Evolutionary conservation across 2,797 vertebrate genomes (phyloP), one percentile per base, ranked within the genome.

Genomic region (Spea hammondii): DNA sequence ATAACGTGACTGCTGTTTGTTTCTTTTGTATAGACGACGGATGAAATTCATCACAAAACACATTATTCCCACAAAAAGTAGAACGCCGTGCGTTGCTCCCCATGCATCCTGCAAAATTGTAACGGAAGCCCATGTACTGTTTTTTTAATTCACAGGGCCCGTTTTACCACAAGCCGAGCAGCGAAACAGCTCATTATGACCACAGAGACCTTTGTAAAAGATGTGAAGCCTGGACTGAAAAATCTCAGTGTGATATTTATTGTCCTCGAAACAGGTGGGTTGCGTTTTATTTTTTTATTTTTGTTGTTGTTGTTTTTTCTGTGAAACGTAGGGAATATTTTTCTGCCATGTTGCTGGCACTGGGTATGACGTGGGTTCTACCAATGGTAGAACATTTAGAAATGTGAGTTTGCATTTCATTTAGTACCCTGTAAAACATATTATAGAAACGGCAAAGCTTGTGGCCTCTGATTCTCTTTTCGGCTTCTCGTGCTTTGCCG

Each of bases 181-280:
- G n/a, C 51, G 5, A 8, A 48, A 14, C 47, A 67, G 47, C 5
- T 70, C 57, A 89, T 84, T 82, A 90, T 94, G 91, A 92, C 92
- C 79, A 93, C 93, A 7, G 94, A 95, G 86, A 95, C 93, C 46
- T 88, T 89, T 77, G 93, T 95, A 67, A 95, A 95, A 85, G 94
- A 95, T 84, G 92, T 95, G 59, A 95, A 95, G 80, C 91, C 94
- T 0, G 94, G 94, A 72, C 91, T 94, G 65, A 95, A 95, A 88
- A 95, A 95, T 76, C 87, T 95, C 65, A 95, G 93, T 79, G 90
- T 95, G 74, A 91, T 94, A 82, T 95, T 95, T 87, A 95, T 95
- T 86, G 94, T 95, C 45, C 88, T 95, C 84, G 94, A 95, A 85
- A 95, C 93, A 84, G 94, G 94, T 94, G 84, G 75, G 85, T 85